Evolutionary conservation across 1,140 invertebrate species (phyloP).

Genomic region (Lasioglossum baleicum): DNA sequence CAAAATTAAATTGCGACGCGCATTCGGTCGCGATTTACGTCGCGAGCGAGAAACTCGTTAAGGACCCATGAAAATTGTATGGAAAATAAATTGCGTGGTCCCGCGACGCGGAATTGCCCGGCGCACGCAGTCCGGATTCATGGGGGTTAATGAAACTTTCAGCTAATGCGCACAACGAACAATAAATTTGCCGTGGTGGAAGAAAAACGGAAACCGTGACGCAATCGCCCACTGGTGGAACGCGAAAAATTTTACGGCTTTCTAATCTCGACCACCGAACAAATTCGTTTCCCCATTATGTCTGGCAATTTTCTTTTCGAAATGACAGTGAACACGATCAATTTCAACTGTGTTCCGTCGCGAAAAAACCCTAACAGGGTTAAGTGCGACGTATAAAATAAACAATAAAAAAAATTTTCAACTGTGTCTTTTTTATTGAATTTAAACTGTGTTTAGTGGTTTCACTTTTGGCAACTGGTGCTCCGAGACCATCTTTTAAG

Average conservation of each 20-base stretch:
- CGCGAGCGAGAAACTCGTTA: constrained; percentile 59
- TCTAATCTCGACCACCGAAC: no score
- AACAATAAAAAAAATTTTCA: no score
- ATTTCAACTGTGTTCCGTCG: no score
- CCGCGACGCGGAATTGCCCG: constrained; percentile 41
- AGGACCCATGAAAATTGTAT: constrained; percentile 67
- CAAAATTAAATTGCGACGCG: constrained; percentile 33
- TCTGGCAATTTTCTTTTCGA: no score
- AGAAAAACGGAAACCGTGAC: neutral
- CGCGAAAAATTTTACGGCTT: constrained; percentile 1
- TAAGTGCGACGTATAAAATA: no score
- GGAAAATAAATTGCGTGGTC: constrained; percentile 65
- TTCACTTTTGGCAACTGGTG: no score
- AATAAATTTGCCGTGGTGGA: constrained; percentile 24
- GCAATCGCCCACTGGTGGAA: neutral
- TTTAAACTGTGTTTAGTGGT: no score
- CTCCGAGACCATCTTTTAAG: no score
- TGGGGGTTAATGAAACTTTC: constrained; percentile 66
- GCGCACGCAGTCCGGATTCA: constrained; percentile 48
- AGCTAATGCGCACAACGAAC: constrained; percentile 52
- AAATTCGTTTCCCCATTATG: no score
- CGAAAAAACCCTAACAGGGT: no score
- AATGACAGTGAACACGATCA: no score
- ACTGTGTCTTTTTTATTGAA: no score
- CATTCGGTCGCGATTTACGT: constrained; percentile 29